Conservation (phyloP, 2,113 vertebrate species). For the Todiramphus chloris region DNA sequence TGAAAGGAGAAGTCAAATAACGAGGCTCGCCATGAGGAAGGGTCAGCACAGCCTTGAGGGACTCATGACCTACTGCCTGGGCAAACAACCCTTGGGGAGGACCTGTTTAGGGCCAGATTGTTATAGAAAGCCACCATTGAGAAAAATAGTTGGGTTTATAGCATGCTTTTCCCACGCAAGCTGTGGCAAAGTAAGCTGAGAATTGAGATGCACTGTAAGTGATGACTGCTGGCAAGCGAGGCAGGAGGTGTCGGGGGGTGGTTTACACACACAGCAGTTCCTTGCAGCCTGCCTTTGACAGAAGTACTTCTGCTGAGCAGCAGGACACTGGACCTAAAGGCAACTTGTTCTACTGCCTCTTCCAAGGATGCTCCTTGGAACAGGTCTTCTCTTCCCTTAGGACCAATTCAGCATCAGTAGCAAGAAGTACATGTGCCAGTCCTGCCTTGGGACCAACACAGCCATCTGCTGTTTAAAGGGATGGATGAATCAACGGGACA, state of each 20-base stretch:
- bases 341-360: background rate
- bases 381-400: background rate
- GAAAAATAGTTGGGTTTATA: background rate
- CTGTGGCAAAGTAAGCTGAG: background rate
- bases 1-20: background rate
- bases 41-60: background rate
- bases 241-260: background rate
- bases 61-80: fast-evolving
- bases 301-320: background rate
- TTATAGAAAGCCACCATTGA: background rate
- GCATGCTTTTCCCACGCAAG: background rate
- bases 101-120: background rate
- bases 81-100: background rate
- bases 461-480: background rate
- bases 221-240: background rate
- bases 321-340: background rate
- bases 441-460: background rate
- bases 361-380: background rate
- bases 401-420: background rate
- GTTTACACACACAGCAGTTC: background rate
- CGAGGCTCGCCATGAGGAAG: fast-evolving
- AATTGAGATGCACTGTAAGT: background rate
- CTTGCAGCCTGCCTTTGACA: background rate
- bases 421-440: fast-evolving
- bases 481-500: fast-evolving